A percentile compares a stretch with the other conserved stretches of the same genome.
phyloP scores from a whole-genome alignment of 2,113 vertebrate species.

The Nyctereutes procyonoides region DNA sequence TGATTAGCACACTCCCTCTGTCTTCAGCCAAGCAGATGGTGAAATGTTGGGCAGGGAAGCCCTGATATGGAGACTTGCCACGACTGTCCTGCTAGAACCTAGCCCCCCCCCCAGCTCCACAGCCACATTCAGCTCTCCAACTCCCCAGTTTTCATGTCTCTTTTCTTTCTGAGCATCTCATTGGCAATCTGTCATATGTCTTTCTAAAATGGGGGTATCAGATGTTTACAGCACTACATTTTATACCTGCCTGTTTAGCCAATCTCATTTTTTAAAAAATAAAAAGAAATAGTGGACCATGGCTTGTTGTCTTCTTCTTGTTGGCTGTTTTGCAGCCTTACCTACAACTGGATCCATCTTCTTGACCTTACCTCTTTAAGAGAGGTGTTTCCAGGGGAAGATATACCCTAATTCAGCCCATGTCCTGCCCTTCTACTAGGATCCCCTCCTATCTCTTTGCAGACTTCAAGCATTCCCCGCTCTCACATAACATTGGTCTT shows the following conservation, averaged over 20 bases:
- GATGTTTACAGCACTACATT: not conserved
- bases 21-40: not conserved
- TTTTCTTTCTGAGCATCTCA: not conserved
- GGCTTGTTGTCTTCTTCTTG: not conserved
- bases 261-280: not conserved
- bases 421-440: not conserved
- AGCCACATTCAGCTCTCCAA: not conserved
- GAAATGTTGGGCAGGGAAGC: not conserved
- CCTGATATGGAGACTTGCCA: not conserved
- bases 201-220: not conserved
- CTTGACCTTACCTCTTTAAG: not conserved
- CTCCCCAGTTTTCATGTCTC: not conserved
- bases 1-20: not conserved
- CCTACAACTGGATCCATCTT: not conserved
- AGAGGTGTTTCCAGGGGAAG: not conserved
- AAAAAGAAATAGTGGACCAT: not conserved
- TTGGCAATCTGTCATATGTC: not conserved
- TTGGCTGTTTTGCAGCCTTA: not conserved
- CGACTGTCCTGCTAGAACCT: too few relatives aligned
- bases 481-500: not conserved
- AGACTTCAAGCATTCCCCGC: not conserved
- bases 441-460: not conserved
- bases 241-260: not conserved
- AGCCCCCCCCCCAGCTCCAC: not conserved
- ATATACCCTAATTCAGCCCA: not conserved